Evolutionary conservation across 2,888 invertebrate genomes (phyloP), one percentile per base, ranked within the genome.

Genomic region (Anthophora plumipes): DNA sequence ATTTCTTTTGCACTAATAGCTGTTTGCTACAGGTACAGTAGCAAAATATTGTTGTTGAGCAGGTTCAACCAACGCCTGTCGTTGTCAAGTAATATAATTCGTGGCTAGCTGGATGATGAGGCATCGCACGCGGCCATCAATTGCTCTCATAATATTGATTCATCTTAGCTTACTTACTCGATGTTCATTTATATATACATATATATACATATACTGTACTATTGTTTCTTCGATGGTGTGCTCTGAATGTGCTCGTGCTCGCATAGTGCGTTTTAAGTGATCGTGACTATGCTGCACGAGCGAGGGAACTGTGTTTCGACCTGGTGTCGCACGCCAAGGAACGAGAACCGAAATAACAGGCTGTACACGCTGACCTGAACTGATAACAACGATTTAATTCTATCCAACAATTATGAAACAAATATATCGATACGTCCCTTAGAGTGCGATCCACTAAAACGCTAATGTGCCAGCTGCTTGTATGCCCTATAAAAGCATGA

Each of bases 1-100:
- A 96, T 98, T 96, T 97, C 97, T 96, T 98, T 98, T 96, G 97
- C 98, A 95, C 96, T 97, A 95, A 96, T 97, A 96, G 98, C 98
- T 94, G 97, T 97, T 96, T 98, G 98, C 96, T 98, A 97, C 97
- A 98, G 98, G 98, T 98, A 96, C 93, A 94, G 94, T 94, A 92
- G 91, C 91, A 86, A 82, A 76, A 76, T 85, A 82, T 81, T 75
- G 73, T 80, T 85, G 63, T 82, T 82, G 82, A 83, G 86, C 88
- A 87, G 86, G 89, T 78, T 87, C 87, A 84, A 74, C 86, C 87
- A 86, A 89, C 88, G 90, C 88, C 88, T 90, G 88, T 90, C 86
- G 86, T 88, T 90, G 90, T 91, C 85, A 89, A 89, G 88, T 90
- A 86, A 86, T 91, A 88, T 90, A 86, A 86, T 91, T 89, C 90